Base-by-base conservation (phyloP, 2,113 vertebrate species). In the Cephalopholis sonnerati region DNA sequence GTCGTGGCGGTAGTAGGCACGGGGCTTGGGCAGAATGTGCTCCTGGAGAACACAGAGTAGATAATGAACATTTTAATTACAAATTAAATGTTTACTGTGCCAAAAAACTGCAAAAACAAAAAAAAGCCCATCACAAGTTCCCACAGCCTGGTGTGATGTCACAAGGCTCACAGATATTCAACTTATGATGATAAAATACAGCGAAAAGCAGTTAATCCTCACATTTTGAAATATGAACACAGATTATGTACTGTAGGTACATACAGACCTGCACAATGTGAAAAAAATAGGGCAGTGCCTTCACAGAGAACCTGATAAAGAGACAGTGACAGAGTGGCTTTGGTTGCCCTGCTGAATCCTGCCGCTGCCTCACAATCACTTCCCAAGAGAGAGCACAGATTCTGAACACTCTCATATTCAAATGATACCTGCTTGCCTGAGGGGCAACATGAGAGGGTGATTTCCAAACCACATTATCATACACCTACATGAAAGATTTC, bases 1-100 rank as follows among this genome's bases (percentile, higher is more conserved):
- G 18, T 97, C 97, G 2, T 94, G 87, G 10, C 96, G 95, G 87
- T 97, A 97, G 11, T 98, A 98, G 18, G 96, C 87, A 0, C 97
- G 96, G 0, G 97, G 95, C 10, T 92, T 90, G 1, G 95, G 89
- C 70, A 97, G 85, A 11, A 97, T 96, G 63, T 96, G 95, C 48
- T 96, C 96, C 97, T 98, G 48, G 0, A 48, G 46, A 22, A 87
- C 13, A 51, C 0, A 41, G 7, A 41, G 32, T 0, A 24, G 17
- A 73, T 8, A 39, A 68, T 1, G 2, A 82, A 0, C 27, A 3
- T 15, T 50, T 69, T 51, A 1, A 53, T 1, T 7, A 13, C 0
- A 3, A 41, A 39, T 51, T 6, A 53, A 22, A 65, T 39, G 48
- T 24, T 64, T 32, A n/a, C 5, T 62, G 9, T n/a, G 65, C 1